Percentiles rank a stretch among this genome's conserved stretches.
Conservation (phyloP, 2,113 vertebrate species). For the Gasterosteus aculeatus region DNA sequence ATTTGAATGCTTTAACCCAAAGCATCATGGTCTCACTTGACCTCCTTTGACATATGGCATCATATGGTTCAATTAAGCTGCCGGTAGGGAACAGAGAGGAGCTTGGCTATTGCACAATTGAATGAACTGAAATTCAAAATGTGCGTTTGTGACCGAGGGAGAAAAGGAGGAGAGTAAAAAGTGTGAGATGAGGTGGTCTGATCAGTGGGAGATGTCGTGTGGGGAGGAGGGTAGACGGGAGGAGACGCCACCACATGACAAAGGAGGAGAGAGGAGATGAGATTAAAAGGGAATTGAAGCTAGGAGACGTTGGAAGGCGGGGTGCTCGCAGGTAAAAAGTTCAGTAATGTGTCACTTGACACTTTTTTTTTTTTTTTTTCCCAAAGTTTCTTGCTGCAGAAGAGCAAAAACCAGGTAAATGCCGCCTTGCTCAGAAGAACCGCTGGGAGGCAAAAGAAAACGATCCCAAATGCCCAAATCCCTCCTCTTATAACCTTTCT, state of each 20-base stretch:
- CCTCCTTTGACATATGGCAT: background rate
- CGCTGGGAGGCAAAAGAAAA: slow-evolving; percentile 31
- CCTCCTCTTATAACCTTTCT: background rate
- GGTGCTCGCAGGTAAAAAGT: slow-evolving; percentile 1
- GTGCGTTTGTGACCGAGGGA: background rate
- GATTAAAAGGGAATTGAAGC: slow-evolving; percentile 42
- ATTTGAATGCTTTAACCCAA: background rate
- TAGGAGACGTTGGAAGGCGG: background rate
- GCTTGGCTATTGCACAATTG: background rate
- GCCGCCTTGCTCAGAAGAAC: background rate
- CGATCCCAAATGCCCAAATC: background rate
- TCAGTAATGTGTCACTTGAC: slow-evolving; percentile 28
- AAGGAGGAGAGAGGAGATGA: slow-evolving; percentile 7
- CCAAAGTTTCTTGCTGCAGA: slow-evolving; percentile 11
- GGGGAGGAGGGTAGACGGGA: background rate
- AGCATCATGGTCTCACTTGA: background rate
- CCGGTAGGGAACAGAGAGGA: background rate
- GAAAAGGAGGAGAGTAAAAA: background rate
- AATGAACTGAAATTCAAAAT: background rate
- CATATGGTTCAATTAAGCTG: background rate
- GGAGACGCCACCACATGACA: slow-evolving; percentile 11
- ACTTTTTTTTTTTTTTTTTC: too few relatives aligned
- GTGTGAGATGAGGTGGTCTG: background rate
- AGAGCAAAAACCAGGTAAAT: slow-evolving; percentile 1
- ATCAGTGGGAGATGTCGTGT: background rate